These are phyloP conservation scores for Sandelia bainsii DNA, from an alignment of 2,797 vertebrate genomes.

Conservation along the genomic window DNA sequence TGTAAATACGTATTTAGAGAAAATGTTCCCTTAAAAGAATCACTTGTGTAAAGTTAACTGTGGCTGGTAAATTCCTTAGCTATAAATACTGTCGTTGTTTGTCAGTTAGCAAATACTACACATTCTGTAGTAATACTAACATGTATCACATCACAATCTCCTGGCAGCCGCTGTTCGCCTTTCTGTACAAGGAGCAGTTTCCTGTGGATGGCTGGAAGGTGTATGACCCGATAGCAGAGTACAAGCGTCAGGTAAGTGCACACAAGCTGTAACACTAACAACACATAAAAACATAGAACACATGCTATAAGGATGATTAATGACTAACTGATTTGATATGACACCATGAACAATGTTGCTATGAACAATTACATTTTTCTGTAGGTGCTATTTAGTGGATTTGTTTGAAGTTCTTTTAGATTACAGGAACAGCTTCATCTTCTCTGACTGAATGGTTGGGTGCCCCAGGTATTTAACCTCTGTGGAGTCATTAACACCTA, in stretches of 20 bases:
- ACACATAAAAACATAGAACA: too few relatives aligned
- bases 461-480: too few relatives aligned
- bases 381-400: too few relatives aligned
- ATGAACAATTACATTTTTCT: too few relatives aligned
- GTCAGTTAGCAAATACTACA: too few relatives aligned
- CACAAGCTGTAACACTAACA: not conserved
- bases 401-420: too few relatives aligned
- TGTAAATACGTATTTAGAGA: not conserved
- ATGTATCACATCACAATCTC: not conserved
- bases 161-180: slow-evolving; percentile 90
- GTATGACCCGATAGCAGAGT: slow-evolving; percentile 92
- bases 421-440: too few relatives aligned
- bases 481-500: too few relatives aligned
- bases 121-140: not conserved
- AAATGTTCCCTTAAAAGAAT: not conserved
- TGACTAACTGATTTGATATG: too few relatives aligned
- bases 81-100: not conserved
- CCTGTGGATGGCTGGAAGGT: slow-evolving; percentile 95
- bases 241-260: slow-evolving; percentile 91
- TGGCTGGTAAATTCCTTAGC: not conserved
- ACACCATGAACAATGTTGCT: too few relatives aligned
- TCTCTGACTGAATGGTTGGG: too few relatives aligned
- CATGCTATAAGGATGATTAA: too few relatives aligned
- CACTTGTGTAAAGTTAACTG: not conserved
- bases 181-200: slow-evolving; percentile 93